Evolutionary conservation across 2,113 vertebrate genomes (phyloP), one percentile per base, ranked within the genome.

Genomic region (Indri indri): DNA sequence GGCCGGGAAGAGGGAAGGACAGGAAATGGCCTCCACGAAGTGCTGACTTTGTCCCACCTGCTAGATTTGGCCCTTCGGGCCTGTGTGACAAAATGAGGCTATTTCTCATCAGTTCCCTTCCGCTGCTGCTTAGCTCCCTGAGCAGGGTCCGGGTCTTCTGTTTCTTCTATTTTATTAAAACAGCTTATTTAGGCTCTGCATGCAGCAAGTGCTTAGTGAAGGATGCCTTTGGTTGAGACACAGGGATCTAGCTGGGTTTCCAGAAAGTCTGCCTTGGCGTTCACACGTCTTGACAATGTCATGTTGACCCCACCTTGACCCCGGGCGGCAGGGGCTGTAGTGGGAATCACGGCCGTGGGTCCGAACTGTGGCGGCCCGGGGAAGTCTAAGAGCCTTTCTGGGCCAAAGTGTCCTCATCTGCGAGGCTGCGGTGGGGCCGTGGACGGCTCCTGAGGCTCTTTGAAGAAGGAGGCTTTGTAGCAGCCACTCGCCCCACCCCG

Each of bases 41-140:
- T 45, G n/a, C 52, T 0, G 11, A 32, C 73, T 59, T 52, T 0
- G 0, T n/a, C 3, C 52, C 8, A 5, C 0, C 11, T 47, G 63
- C 54, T 45, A 6, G 23, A 65, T 66, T 40, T 74, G 80, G 40
- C 42, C 14, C 50, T 34, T 47, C 47, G 4, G 17, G 14, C 76
- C 27, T 8, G 12, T 13, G 18, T 1, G 34, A 47, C 17, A 30
- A 70, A 65, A 34, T 77, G 34, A 25, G 45, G 73, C 1, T 66
- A 8, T 50, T 68, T 79, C 50, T 73, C 30, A 0, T 42, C 32
- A 76, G 23, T 32, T 83, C 27, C 54, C 63, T 23, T 27, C 91
- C 22, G 20, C 57, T 32, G 8, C 76, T 73, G 66, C 6, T 45
- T n/a, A 77, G 68, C 77, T 57, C 34, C 40, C 59, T 25, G 71